Conservation (phyloP, 2,113 vertebrate genomes). For the Anguilla japonica region DNA sequence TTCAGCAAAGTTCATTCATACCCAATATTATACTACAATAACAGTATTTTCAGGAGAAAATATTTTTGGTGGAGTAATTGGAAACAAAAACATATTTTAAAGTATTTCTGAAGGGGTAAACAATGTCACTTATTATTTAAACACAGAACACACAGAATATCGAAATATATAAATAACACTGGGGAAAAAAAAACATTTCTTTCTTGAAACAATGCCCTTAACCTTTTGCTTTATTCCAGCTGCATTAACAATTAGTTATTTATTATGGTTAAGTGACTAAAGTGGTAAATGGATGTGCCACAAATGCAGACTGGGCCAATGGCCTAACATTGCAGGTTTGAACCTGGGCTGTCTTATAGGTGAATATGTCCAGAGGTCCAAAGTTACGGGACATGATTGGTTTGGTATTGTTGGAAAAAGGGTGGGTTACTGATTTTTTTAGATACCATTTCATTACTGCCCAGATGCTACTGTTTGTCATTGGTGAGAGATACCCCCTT, state of each 20-base stretch:
- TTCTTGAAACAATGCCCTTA: no score
- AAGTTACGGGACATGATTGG: neutral
- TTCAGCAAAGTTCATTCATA: neutral
- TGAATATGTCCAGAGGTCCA: neutral
- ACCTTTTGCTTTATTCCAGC: no score
- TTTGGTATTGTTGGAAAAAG: neutral
- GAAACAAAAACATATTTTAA: neutral
- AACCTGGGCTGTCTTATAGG: neutral
- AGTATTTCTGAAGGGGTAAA: neutral
- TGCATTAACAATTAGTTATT: neutral
- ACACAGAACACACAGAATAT: no score
- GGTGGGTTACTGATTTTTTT: neutral
- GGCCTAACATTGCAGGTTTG: neutral
- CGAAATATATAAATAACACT: no score
- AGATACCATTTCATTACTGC: no score
- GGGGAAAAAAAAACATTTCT: no score
- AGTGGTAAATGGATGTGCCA: no score
- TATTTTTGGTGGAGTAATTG: neutral
- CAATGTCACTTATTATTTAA: neutral
- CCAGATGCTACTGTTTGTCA: neutral
- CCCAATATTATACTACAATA: neutral
- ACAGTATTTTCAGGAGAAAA: neutral
- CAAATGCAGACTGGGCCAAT: no score
- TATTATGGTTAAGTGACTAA: neutral
- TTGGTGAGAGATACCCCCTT: neutral